phyloP scores from a whole-genome alignment of 1,140 invertebrate species.

The Lanistes nyassanus region DNA sequence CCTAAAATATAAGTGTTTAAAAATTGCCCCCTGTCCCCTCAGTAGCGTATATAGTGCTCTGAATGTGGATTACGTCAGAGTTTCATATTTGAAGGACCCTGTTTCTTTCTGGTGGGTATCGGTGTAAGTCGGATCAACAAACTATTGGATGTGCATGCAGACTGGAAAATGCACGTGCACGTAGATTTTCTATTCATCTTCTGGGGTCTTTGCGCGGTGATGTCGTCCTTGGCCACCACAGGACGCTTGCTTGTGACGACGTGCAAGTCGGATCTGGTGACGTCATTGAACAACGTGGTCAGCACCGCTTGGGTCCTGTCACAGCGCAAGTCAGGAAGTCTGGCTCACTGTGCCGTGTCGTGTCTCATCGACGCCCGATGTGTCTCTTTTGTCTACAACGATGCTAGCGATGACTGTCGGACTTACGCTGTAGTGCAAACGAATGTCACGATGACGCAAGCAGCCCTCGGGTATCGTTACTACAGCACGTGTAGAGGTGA shows the following conservation, averaged over 20 bases:
- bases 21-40: too few relatives aligned
- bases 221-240: too few relatives aligned
- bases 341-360: neutral
- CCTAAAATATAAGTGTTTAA: too few relatives aligned
- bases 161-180: neutral
- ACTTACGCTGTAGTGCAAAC: neutral
- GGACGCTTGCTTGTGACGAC: neutral
- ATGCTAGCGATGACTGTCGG: conserved; percentile 4
- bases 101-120: too few relatives aligned
- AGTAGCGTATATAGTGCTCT: too few relatives aligned
- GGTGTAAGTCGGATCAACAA: neutral
- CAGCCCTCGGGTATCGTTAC: neutral
- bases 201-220: too few relatives aligned
- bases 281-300: neutral
- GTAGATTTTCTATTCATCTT: too few relatives aligned
- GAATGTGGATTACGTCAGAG: too few relatives aligned
- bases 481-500: conserved; percentile 4
- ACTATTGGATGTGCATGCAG: neutral
- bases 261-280: neutral
- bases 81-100: too few relatives aligned
- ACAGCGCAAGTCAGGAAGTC: neutral
- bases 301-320: neutral
- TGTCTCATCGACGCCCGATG: neutral
- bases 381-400: conserved; percentile 14
- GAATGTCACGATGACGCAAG: neutral